phyloP scores from a whole-genome alignment of 2,888 invertebrate species.

The Drosophila formosana region DNA sequence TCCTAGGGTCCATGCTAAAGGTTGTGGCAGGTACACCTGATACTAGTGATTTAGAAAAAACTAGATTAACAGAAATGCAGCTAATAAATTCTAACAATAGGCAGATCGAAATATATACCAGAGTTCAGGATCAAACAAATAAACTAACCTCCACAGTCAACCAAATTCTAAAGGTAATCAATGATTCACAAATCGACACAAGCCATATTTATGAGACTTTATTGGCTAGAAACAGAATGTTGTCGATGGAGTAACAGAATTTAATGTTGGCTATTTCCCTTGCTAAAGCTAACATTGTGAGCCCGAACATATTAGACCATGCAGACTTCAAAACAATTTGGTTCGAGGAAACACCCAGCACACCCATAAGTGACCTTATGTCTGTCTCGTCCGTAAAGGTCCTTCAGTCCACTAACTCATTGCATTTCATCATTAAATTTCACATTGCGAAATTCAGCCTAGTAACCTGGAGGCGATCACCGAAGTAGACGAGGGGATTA shows the following conservation, averaged over 20 bases:
- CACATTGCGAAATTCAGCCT: too few relatives aligned
- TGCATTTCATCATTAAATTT: conserved; percentile 9
- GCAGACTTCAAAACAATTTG: conserved; percentile 31
- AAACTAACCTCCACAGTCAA: conserved; percentile 4
- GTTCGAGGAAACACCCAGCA: conserved; percentile 32
- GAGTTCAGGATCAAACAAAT: conserved; percentile 24
- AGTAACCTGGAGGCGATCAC: too few relatives aligned
- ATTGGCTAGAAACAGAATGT: conserved; percentile 12
- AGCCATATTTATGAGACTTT: too few relatives aligned
- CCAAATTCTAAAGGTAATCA: too few relatives aligned
- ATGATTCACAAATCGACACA: too few relatives aligned
- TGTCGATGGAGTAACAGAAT: conserved; percentile 36
- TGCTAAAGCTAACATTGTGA: conserved; percentile 33
- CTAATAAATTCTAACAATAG: conserved; percentile 14
- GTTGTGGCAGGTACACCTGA: background rate
- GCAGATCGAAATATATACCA: conserved; percentile 25
- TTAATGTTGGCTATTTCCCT: conserved; percentile 28
- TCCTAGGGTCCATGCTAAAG: background rate
- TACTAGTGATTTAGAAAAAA: background rate
- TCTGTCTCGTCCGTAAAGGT: background rate
- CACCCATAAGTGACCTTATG: conserved; percentile 7
- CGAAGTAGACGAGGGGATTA: background rate
- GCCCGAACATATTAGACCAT: conserved; percentile 32
- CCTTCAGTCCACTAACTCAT: too few relatives aligned
- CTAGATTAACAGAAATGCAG: background rate